Conservation (phyloP, 2,888 invertebrate genomes). For the Drosophila robusta region DNA sequence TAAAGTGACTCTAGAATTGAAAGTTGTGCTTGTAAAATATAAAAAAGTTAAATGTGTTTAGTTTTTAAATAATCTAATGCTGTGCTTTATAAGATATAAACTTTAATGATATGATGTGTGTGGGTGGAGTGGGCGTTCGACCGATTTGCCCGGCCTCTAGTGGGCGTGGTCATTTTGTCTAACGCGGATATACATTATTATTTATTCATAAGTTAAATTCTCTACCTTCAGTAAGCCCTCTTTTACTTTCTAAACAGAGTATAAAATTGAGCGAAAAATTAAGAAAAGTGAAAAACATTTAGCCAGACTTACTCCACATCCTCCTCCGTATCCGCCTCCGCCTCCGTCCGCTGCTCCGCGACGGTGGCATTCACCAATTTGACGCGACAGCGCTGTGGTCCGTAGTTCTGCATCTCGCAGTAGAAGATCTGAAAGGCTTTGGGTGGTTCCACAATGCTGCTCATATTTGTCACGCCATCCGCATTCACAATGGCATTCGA, state of each 20-base stretch:
- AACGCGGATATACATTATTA: too few species aligned
- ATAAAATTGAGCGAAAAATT: background rate
- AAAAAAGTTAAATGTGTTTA: too few species aligned
- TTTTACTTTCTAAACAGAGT: background rate
- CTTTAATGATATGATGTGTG: too few species aligned
- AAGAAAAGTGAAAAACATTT: constrained; percentile 9
- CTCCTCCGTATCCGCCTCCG: constrained; percentile 8
- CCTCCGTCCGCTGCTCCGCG: constrained; percentile 43
- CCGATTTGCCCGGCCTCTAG: too few species aligned
- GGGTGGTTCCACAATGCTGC: constrained; percentile 83
- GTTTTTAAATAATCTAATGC: too few species aligned
- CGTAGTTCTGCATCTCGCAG: constrained; percentile 93
- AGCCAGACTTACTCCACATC: constrained; percentile 38
- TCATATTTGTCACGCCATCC: constrained; percentile 75
- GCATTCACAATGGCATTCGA: constrained; percentile 34
- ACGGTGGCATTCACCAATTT: constrained; percentile 83
- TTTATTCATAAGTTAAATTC: too few species aligned
- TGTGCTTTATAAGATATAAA: too few species aligned
- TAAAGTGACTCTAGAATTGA: too few species aligned
- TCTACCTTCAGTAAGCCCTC: background rate
- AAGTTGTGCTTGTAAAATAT: too few species aligned
- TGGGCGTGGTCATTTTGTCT: too few species aligned
- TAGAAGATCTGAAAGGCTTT: constrained; percentile 90
- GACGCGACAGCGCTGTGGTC: constrained; percentile 90
- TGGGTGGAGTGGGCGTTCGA: too few species aligned